These are phyloP conservation scores for Ptychodera flava DNA, from an alignment of 35 echinoderm and acorn worm species.

Conservation along the genomic window DNA sequence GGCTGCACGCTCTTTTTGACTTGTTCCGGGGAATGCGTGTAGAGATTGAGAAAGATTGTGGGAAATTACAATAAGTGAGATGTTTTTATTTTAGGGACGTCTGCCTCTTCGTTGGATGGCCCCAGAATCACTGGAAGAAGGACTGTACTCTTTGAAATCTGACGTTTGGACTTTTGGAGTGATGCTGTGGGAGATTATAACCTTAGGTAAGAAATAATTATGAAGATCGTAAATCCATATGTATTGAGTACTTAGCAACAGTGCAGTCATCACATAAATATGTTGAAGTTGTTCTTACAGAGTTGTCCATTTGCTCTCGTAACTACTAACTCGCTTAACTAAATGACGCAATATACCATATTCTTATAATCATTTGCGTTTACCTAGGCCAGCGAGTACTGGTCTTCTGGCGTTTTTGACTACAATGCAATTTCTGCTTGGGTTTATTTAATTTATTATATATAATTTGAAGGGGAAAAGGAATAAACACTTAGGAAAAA, in stretches of 20 bases:
- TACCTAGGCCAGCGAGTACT: no score
- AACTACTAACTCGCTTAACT: not conserved
- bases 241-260: not conserved
- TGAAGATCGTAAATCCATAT: not conserved
- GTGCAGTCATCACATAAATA: not conserved
- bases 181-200: not conserved
- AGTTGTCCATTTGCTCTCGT: not conserved
- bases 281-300: not conserved
- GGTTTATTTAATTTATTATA: no score
- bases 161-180: slow-evolving; percentile 14
- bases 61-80: not conserved
- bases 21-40: not conserved
- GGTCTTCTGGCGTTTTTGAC: no score
- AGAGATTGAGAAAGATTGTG: not conserved
- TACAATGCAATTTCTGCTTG: no score
- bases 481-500: no score
- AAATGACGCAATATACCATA: no score
- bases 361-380: no score
- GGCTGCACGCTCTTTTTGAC: not conserved
- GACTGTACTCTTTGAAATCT: not conserved
- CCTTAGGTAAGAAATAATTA: not conserved
- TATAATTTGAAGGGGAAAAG: no score
- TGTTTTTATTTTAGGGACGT: not conserved
- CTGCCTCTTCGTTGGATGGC: slow-evolving; percentile 4
- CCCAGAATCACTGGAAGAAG: not conserved